Percentiles rank a stretch among this genome's conserved stretches.
phyloP scores from a whole-genome alignment of 2,113 vertebrate species.

The Anas platyrhynchos region DNA sequence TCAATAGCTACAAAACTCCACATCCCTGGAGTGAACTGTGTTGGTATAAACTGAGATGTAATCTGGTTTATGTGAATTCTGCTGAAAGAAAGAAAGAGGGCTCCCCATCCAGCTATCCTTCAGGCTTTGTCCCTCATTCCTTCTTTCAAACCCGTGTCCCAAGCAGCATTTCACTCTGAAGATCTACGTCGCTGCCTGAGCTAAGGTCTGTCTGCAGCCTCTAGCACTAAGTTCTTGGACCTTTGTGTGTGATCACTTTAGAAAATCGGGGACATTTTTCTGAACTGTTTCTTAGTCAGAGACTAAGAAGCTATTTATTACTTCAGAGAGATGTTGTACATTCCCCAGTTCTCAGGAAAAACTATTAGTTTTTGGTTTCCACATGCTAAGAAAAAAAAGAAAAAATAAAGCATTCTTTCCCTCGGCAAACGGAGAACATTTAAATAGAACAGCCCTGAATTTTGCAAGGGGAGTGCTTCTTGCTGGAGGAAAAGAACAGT shows the following conservation, averaged over 20 bases:
- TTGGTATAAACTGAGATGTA: neutral
- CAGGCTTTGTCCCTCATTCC: neutral
- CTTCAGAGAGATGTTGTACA: neutral
- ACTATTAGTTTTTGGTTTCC: neutral
- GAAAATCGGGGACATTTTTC: neutral
- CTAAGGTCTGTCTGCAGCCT: neutral
- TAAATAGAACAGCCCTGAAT: neutral
- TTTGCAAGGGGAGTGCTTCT: neutral
- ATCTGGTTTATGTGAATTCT: neutral
- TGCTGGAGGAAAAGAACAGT: neutral
- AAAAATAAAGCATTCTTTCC: neutral
- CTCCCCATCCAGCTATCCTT: neutral
- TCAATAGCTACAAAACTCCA: neutral
- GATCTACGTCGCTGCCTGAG: neutral
- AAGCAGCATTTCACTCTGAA: neutral
- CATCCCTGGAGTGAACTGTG: accelerated
- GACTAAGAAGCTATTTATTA: neutral
- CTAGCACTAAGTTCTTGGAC: neutral
- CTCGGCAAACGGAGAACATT: neutral
- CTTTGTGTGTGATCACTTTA: neutral
- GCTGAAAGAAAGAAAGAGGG: neutral
- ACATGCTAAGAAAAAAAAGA: neutral
- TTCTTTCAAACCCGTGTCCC: neutral
- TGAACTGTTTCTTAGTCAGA: conserved; percentile 26
- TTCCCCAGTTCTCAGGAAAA: neutral